phyloP scores from a whole-genome alignment of 2,888 invertebrate genomes.

The Herminia tarsipennalis region DNA sequence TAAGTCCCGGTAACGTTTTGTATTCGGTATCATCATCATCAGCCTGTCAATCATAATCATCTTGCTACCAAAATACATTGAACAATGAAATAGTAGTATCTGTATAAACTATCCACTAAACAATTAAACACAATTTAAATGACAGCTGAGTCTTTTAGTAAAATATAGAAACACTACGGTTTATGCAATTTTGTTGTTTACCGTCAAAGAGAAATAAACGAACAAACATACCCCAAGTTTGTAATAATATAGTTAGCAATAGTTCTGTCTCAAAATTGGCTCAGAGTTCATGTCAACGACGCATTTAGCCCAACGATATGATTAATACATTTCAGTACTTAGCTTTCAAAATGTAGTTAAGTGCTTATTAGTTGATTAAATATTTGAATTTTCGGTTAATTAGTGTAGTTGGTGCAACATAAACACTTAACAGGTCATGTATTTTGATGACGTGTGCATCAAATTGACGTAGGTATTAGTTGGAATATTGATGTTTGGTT shows the following conservation, averaged over 20 bases:
- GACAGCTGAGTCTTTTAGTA: too few relatives aligned
- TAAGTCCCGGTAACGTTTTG: too few relatives aligned
- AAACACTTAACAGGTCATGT: background rate
- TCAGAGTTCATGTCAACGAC: slow-evolving; percentile 63
- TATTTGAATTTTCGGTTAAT: slow-evolving; percentile 13
- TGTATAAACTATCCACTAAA: too few relatives aligned
- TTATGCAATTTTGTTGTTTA: too few relatives aligned
- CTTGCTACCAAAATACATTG: too few relatives aligned
- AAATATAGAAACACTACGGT: too few relatives aligned
- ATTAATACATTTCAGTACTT: slow-evolving; percentile 47
- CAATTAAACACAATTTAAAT: too few relatives aligned
- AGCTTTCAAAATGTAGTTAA: slow-evolving; percentile 26
- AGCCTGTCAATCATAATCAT: too few relatives aligned
- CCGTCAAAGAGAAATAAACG: slow-evolving; percentile 3
- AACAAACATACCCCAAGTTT: slow-evolving; percentile 4
- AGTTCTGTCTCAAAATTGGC: slow-evolving; percentile 59
- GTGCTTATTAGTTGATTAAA: slow-evolving; percentile 10
- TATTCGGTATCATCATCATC: too few relatives aligned
- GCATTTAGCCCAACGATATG: slow-evolving; percentile 58
- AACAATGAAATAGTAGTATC: too few relatives aligned
- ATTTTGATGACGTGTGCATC: background rate
- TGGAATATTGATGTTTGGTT: too few relatives aligned
- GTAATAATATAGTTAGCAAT: slow-evolving; percentile 35
- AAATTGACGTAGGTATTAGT: too few relatives aligned
- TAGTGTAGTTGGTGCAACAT: background rate